These are phyloP conservation scores for Stegodyphus dumicola DNA, from an alignment of 1,140 invertebrate genomes.

Conservation along the genomic window DNA sequence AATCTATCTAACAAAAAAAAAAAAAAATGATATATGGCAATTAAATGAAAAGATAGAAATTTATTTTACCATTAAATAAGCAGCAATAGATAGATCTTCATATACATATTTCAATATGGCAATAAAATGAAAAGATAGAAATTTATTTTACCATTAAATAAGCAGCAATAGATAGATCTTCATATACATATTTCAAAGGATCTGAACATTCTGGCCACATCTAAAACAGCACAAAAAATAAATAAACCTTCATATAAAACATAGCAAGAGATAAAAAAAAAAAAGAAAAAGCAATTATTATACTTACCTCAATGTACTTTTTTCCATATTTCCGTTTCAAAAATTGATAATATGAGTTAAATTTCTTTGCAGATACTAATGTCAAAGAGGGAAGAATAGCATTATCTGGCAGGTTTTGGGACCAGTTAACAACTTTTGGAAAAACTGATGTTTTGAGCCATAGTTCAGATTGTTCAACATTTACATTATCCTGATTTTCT, in stretches of 20 bases:
- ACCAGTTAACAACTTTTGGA: slow-evolving; percentile 78
- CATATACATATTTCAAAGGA: slow-evolving; percentile 94
- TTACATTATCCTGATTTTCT: neutral
- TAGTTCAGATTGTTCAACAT: neutral
- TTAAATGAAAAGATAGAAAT: neutral
- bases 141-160: slow-evolving; percentile 79
- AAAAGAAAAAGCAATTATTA: neutral
- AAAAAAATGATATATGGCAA: too few species aligned
- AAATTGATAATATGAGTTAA: slow-evolving; percentile 78
- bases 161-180: slow-evolving; percentile 94
- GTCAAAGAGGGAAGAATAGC: slow-evolving; percentile 71
- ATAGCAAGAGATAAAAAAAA: too few species aligned
- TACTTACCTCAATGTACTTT: slow-evolving; percentile 75
- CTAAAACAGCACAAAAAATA: slow-evolving; percentile 64
- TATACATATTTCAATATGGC: slow-evolving; percentile 91
- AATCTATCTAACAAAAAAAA: too few species aligned
- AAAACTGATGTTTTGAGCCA: slow-evolving; percentile 70
- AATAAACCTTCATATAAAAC: neutral
- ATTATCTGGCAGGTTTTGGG: slow-evolving; percentile 66
- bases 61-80: slow-evolving; percentile 81
- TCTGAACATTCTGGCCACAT: slow-evolving; percentile 90
- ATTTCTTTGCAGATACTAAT: slow-evolving; percentile 77
- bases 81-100: slow-evolving; percentile 95
- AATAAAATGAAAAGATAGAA: neutral
- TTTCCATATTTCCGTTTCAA: slow-evolving; percentile 85